These are phyloP conservation scores for Cyprinodon brontotheroides DNA, from an alignment of 2,113 vertebrate species.

Conservation along the genomic window DNA sequence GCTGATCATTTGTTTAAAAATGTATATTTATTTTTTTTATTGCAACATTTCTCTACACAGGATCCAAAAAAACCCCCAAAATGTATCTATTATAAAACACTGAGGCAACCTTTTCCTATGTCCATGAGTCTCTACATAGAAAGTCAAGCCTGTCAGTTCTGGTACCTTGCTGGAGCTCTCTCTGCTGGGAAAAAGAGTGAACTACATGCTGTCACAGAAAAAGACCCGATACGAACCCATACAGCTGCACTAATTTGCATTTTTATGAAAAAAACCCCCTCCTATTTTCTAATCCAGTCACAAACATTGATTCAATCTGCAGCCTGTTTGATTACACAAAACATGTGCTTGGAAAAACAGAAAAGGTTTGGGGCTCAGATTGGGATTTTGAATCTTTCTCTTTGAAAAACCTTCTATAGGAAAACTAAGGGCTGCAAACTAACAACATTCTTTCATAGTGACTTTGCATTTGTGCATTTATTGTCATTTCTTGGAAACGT, in stretches of 20 bases:
- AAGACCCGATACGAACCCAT: not conserved
- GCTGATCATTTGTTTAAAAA: not conserved
- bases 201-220: constrained; percentile 40
- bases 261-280: not conserved
- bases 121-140: not conserved
- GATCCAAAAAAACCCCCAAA: not conserved
- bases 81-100: not conserved
- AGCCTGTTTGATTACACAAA: not conserved
- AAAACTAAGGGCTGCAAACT: not conserved
- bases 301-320: constrained; percentile 4
- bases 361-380: not conserved
- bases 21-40: not conserved
- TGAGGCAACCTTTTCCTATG: not conserved
- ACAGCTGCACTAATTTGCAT: not conserved
- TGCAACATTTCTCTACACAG: not conserved
- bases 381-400: not conserved
- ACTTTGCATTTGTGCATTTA: not conserved
- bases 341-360: not conserved
- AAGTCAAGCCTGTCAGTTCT: not conserved
- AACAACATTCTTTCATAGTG: not conserved
- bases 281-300: not conserved
- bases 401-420: not conserved
- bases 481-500: not conserved
- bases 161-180: constrained; percentile 46
- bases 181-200: constrained; percentile 60